Percentiles rank a stretch among this genome's conserved stretches.
These are phyloP conservation scores for Phycodurus eques DNA, from an alignment of 2,113 vertebrate genomes.

Conservation along the genomic window DNA sequence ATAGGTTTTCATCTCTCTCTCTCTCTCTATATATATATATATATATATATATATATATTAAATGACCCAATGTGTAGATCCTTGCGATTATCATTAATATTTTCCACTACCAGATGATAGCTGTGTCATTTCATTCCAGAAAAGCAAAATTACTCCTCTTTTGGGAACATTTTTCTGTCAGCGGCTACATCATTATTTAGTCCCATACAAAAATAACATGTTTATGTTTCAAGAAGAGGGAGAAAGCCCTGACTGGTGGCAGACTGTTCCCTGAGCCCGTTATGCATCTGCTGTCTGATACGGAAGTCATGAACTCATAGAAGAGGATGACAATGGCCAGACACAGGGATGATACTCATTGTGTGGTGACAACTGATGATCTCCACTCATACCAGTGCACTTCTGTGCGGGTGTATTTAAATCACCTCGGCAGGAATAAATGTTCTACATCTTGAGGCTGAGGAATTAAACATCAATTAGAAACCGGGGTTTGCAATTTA, in stretches of 20 bases:
- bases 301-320: conserved; percentile 27
- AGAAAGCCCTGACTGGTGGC: conserved; percentile 2
- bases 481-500: too few species aligned
- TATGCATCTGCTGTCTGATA: conserved; percentile 9
- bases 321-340: conserved; percentile 37
- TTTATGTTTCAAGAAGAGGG: neutral
- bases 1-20: too few species aligned
- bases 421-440: conserved; percentile 9
- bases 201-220: neutral
- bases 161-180: conserved; percentile 12
- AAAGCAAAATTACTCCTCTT: conserved; percentile 14
- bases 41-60: too few species aligned
- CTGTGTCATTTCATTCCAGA: neutral
- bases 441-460: neutral
- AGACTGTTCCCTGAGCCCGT: conserved; percentile 13
- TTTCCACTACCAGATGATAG: neutral
- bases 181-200: neutral
- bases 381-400: conserved; percentile 6
- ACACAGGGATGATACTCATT: conserved; percentile 20
- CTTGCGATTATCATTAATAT: neutral
- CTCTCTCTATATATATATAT: too few species aligned
- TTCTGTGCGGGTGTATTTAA: neutral
- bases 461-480: neutral
- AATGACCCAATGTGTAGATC: too few species aligned
- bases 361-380: conserved; percentile 15